Evolutionary conservation across 2,113 vertebrate genomes (phyloP), one percentile per base, ranked within the genome.

Genomic region (Amazona vittata): DNA sequence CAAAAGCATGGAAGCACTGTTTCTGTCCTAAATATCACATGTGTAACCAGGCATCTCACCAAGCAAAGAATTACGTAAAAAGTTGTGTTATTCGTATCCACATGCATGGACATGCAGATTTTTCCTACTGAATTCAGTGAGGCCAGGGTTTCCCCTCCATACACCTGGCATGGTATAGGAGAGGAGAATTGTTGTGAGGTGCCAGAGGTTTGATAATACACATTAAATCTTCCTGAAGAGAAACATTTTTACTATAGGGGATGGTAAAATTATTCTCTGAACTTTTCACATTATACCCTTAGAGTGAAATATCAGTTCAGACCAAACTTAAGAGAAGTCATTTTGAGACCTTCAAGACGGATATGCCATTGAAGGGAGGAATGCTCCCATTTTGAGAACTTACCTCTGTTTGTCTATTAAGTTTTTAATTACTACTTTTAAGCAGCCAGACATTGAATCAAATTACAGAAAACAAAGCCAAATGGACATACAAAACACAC

Each of bases 11-110:
- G 18, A 52, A 87, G 31, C 31, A 50, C 6, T 21, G 13, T 11
- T 9, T 31, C 31, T 81, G n/a, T 39, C 24, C 18, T 64, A 75
- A 74, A n/a, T 44, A n/a, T 15, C 2, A 6, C 0, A 0, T 28
- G 31, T 67, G 19, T 12, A 79, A 55, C 12, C 60, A 64, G 41
- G 28, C 13, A 82, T 10, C 9, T 53, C 5, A 19, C 20, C 47
- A 79, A 71, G 26, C 11, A 35, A 86, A 81, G 12, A 52, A 50
- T 35, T 49, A 70, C 11, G 22, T 37, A 55, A 10, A 49, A 49
- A 65, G 11, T 11, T 85, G 47, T 4, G 14, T 35, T 84, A 82
- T 37, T 73, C 0, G 0, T 44, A 69, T 8, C 15, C 55, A 11
- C 35, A 50, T 25, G 18, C 16, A 41, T 15, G 4, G 33, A 55